phyloP scores from a whole-genome alignment of 2,888 invertebrate species.

The Abrostola triplasia region DNA sequence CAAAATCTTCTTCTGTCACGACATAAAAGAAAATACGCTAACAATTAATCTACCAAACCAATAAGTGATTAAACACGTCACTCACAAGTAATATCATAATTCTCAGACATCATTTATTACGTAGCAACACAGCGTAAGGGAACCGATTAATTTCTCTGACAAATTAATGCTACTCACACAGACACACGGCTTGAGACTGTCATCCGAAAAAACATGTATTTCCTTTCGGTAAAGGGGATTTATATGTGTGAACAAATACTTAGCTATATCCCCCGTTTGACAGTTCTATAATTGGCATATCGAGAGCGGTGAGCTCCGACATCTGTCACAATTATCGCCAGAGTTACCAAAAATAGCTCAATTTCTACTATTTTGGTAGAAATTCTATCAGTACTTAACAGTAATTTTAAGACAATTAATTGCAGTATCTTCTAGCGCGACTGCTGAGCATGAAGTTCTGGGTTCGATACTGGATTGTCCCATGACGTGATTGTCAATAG shows the following conservation, averaged over 20 bases:
- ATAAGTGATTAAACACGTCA: neutral
- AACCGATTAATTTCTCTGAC: slow-evolving; percentile 1
- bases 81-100: neutral
- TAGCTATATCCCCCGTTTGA: neutral
- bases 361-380: too few species aligned
- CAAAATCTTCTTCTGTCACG: too few species aligned
- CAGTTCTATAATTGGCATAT: neutral
- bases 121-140: neutral
- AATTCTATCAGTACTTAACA: too few species aligned
- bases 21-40: too few species aligned
- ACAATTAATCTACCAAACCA: too few species aligned
- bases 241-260: neutral
- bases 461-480: too few species aligned
- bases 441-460: too few species aligned
- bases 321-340: neutral
- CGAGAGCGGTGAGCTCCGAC: neutral
- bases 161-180: neutral
- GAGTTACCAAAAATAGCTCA: too few species aligned
- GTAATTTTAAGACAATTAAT: too few species aligned
- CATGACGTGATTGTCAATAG: too few species aligned
- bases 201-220: slow-evolving; percentile 1
- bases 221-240: neutral
- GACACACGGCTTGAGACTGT: neutral
- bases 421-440: too few species aligned
- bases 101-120: neutral